Conservation (phyloP, 2,797 vertebrate species). For the Diceros bicornis region DNA sequence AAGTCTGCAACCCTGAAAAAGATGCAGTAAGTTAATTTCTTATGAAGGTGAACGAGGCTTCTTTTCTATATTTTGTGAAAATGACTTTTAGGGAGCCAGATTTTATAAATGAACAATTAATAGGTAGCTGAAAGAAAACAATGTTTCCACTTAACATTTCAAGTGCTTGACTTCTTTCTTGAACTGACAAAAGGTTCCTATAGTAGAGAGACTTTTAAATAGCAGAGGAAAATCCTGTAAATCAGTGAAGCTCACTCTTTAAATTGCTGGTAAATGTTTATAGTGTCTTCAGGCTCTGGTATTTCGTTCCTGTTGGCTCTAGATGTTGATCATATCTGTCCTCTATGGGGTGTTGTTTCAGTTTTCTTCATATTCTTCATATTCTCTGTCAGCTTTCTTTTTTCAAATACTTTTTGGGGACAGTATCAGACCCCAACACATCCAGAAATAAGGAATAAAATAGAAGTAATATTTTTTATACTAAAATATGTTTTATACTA, state of each 20-base stretch:
- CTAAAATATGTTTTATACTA: no score
- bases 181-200: background rate
- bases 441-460: background rate
- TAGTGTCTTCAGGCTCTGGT: background rate
- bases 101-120: background rate
- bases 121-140: background rate
- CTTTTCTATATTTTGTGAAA: background rate
- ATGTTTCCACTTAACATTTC: background rate
- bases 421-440: background rate
- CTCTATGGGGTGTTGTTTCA: background rate
- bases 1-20: slow-evolving; percentile 99
- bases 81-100: background rate
- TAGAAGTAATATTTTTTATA: background rate
- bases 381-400: background rate
- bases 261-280: background rate
- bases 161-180: background rate
- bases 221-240: background rate
- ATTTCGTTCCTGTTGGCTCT: background rate
- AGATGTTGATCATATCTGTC: background rate
- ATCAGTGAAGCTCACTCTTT: background rate
- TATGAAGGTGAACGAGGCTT: background rate
- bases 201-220: background rate
- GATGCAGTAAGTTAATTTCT: slow-evolving; percentile 93
- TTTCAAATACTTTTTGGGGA: background rate
- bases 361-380: slow-evolving; percentile 3